Conservation (phyloP, 2,888 invertebrate genomes). For the Phyllotreta cruciferae region DNA sequence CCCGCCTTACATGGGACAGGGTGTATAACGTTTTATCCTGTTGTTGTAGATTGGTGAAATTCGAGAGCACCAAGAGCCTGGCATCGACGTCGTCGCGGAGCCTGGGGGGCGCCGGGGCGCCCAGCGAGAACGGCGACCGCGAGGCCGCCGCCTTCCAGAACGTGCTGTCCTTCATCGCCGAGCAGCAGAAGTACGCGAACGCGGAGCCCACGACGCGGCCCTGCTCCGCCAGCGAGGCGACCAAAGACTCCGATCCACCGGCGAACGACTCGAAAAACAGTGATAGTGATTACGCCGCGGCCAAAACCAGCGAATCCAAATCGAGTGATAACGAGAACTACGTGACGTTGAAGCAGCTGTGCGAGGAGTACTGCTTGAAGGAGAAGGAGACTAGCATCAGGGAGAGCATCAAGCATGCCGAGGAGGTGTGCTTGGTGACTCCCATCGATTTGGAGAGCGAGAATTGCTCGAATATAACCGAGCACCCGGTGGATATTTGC, state of each 20-base stretch:
- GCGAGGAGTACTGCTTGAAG: conserved; percentile 54
- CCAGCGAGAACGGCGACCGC: conserved; percentile 67
- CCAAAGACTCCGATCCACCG: conserved; percentile 60
- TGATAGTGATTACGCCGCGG: conserved; percentile 47
- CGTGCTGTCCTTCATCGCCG: conserved; percentile 77
- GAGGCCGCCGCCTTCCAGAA: conserved; percentile 76
- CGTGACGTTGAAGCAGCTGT: conserved; percentile 58
- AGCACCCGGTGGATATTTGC: conserved; percentile 58
- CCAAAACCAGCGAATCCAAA: conserved; percentile 44
- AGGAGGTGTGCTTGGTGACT: conserved; percentile 59
- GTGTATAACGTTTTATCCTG: too few relatives aligned
- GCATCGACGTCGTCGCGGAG: conserved; percentile 77
- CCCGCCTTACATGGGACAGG: too few relatives aligned
- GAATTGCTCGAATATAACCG: conserved; percentile 57
- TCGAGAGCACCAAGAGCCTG: conserved; percentile 80
- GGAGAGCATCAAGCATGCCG: conserved; percentile 58
- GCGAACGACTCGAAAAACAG: conserved; percentile 52
- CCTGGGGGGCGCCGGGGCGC: conserved; percentile 64
- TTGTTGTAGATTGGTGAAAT: conserved; percentile 77
- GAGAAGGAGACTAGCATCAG: conserved; percentile 49
- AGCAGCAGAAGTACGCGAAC: conserved; percentile 76
- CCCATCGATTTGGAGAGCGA: conserved; percentile 58
- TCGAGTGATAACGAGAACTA: conserved; percentile 55
- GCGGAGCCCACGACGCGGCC: conserved; percentile 65
- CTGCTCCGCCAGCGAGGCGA: conserved; percentile 60